phyloP scores from a whole-genome alignment of 2,888 invertebrate genomes.

The Phymatocera aterrima region DNA sequence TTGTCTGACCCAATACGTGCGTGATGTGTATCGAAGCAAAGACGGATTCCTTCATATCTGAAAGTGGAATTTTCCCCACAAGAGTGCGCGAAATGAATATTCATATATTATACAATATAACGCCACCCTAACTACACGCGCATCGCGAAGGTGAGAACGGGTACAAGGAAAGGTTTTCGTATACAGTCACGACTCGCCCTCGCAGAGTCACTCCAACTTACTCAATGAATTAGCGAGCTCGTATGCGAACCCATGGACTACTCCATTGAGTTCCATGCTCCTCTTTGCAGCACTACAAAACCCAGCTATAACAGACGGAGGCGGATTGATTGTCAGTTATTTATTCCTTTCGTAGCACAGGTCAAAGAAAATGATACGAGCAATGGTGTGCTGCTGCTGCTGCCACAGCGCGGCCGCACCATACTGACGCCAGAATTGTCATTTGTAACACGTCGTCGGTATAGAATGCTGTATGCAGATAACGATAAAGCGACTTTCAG shows the following conservation, averaged over 20 bases:
- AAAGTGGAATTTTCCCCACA: not conserved
- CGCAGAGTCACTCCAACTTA: conserved; percentile 58
- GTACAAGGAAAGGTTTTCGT: conserved; percentile 5
- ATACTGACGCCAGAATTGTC: conserved; percentile 25
- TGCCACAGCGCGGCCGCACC: not conserved
- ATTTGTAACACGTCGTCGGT: conserved; percentile 17
- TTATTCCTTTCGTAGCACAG: not conserved
- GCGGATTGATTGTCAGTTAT: conserved; percentile 31
- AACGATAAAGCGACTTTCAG: conserved; percentile 8
- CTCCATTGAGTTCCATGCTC: not conserved
- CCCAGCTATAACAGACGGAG: not conserved
- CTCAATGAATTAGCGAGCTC: conserved; percentile 64
- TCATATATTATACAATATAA: no score
- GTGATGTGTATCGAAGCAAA: no score
- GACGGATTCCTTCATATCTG: no score
- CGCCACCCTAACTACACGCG: conserved; percentile 2
- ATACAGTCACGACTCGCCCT: not conserved
- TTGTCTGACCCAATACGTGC: no score
- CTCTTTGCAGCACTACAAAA: not conserved
- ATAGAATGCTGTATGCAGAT: not conserved
- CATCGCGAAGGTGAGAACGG: not conserved
- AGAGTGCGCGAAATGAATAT: not conserved
- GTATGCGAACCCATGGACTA: conserved; percentile 57
- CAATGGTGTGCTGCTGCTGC: no score
- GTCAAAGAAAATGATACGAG: conserved; percentile 5